Percentiles rank a stretch among this genome's conserved stretches.
These are phyloP conservation scores for Pitangus sulphuratus DNA, from an alignment of 2,797 vertebrate genomes.

Conservation along the genomic window DNA sequence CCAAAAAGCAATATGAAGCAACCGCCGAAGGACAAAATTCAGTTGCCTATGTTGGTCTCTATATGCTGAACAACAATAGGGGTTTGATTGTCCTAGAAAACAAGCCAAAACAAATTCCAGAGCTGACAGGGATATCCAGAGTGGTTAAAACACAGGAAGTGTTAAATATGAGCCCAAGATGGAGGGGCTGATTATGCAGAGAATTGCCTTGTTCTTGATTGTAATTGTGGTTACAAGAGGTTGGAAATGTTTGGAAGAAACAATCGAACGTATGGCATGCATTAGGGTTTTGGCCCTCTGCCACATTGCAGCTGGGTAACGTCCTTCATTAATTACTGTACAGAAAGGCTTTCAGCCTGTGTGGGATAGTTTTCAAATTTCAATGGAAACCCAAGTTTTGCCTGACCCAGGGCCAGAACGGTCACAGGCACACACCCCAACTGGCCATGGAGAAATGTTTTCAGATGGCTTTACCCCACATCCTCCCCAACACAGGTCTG, in stretches of 20 bases:
- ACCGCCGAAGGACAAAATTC: constrained; percentile 4
- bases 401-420: accelerated
- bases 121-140: background rate
- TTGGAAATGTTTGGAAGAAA: constrained; percentile 12
- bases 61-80: background rate
- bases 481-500: background rate
- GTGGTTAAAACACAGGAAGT: constrained; percentile 23
- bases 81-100: constrained; percentile 44
- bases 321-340: background rate
- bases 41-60: background rate
- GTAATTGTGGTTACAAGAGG: background rate
- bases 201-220: background rate
- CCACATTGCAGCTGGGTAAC: background rate
- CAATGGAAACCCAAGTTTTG: background rate
- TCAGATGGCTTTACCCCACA: background rate
- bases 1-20: background rate
- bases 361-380: background rate
- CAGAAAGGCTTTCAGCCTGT: background rate
- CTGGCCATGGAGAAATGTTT: background rate
- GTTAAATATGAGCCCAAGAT: constrained; percentile 31
- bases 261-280: background rate
- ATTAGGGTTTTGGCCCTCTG: background rate
- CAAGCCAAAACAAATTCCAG: constrained; percentile 27
- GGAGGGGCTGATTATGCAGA: background rate
- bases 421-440: background rate